Percentiles rank a stretch among this genome's conserved stretches.
Conservation (phyloP, 2,797 vertebrate species). For the Scyliorhinus canicula region DNA sequence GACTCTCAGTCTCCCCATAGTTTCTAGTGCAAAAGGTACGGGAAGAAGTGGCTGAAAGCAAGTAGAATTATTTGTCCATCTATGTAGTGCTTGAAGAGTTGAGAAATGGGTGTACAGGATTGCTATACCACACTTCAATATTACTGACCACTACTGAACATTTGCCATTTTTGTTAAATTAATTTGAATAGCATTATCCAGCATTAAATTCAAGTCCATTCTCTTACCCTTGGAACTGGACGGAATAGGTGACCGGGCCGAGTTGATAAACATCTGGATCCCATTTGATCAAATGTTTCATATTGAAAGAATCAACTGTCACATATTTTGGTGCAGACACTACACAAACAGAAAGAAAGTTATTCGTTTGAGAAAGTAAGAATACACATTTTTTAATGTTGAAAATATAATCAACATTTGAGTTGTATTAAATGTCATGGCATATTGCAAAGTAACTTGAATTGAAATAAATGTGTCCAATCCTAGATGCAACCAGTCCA, state of each 20-base stretch:
- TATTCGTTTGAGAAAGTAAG: not conserved
- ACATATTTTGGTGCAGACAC: not conserved
- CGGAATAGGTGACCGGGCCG: slow-evolving; percentile 12
- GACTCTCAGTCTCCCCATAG: not conserved
- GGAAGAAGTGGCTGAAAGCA: not conserved
- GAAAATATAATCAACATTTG: not conserved
- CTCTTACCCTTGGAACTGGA: slow-evolving; percentile 32
- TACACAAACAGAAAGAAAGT: not conserved
- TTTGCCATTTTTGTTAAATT: not conserved
- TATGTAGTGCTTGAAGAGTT: not conserved
- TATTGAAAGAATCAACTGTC: not conserved
- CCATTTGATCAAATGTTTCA: not conserved
- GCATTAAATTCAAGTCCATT: not conserved
- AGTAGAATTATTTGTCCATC: not conserved
- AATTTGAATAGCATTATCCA: not conserved
- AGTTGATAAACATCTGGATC: not conserved
- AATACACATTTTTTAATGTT: not conserved
- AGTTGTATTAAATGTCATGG: not conserved
- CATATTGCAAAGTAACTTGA: not conserved
- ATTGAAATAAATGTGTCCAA: not conserved
- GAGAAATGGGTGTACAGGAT: not conserved
- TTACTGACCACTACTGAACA: not conserved
- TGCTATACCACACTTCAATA: not conserved
- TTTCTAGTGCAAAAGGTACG: not conserved
- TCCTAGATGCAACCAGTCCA: not conserved